Percentiles rank a stretch among this genome's conserved stretches.
Conservation (phyloP, 1,140 invertebrate species). For the Bradynema listronoti region DNA sequence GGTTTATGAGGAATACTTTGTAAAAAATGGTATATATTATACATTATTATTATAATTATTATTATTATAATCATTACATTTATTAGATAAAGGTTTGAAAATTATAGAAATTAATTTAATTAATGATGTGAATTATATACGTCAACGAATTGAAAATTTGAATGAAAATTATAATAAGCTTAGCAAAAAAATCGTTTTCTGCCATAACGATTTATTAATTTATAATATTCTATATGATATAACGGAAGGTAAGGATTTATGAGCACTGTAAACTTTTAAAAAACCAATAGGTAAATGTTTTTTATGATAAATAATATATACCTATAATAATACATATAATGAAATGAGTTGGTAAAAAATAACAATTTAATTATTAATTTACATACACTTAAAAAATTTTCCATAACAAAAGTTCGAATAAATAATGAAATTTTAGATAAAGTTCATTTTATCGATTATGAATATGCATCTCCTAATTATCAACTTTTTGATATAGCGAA, state of each 20-base stretch:
- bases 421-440: slow-evolving; percentile 49
- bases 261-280: slow-evolving; percentile 9
- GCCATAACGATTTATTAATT: slow-evolving; percentile 91
- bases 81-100: slow-evolving; percentile 17
- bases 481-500: slow-evolving; percentile 93
- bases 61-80: slow-evolving; percentile 7
- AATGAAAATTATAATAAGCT: slow-evolving; percentile 67
- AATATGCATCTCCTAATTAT: slow-evolving; percentile 87
- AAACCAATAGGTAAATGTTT: too few species aligned
- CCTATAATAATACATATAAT: too few species aligned
- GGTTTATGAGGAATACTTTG: slow-evolving; percentile 36
- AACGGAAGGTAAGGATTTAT: slow-evolving; percentile 60
- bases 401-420: too few species aligned
- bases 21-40: slow-evolving; percentile 3
- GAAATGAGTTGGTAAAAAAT: too few species aligned
- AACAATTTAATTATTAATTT: too few species aligned
- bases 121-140: not conserved
- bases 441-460: slow-evolving; percentile 92
- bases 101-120: slow-evolving; percentile 25
- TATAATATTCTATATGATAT: slow-evolving; percentile 82
- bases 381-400: too few species aligned
- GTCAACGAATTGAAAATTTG: slow-evolving; percentile 60
- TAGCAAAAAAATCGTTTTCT: slow-evolving; percentile 85
- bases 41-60: not conserved
- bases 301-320: too few species aligned